phyloP scores from a whole-genome alignment of 2,797 vertebrate genomes.

The Clamator glandarius region DNA sequence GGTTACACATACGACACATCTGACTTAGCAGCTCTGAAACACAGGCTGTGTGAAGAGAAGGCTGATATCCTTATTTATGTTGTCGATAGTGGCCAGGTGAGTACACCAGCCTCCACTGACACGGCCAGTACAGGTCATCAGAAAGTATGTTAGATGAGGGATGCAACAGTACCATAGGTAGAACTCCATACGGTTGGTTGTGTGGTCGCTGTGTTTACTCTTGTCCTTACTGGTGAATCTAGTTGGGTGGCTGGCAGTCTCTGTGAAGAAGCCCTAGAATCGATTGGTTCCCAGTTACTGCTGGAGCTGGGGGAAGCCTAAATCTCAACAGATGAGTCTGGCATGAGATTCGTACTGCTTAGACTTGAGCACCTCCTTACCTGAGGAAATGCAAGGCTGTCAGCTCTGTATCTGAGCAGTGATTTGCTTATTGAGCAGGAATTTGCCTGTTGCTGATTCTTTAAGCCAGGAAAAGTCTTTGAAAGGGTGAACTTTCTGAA shows the following conservation, averaged over 20 bases:
- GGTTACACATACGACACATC: constrained; percentile 97
- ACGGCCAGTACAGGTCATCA: not conserved
- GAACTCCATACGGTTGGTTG: not conserved
- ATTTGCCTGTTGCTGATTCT: not conserved
- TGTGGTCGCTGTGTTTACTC: not conserved
- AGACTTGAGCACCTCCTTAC: not conserved
- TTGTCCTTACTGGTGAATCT: not conserved
- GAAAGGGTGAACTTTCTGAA: not conserved
- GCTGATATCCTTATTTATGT: constrained; percentile 92
- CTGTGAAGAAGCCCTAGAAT: not conserved
- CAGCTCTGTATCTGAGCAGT: not conserved
- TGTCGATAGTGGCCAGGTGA: constrained; percentile 92
- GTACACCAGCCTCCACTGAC: not conserved
- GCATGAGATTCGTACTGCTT: not conserved
- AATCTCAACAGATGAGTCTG: not conserved
- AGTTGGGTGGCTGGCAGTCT: not conserved
- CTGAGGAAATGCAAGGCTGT: not conserved
- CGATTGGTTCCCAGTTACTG: not conserved
- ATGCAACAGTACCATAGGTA: accelerated
- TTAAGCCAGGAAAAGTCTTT: not conserved
- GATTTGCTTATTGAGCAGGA: not conserved
- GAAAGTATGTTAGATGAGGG: not conserved
- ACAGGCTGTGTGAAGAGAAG: constrained; percentile 88
- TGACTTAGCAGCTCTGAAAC: constrained; percentile 91
- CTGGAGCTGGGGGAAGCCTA: not conserved